phyloP scores from a whole-genome alignment of 2,113 vertebrate species.

The Macquaria australasica region DNA sequence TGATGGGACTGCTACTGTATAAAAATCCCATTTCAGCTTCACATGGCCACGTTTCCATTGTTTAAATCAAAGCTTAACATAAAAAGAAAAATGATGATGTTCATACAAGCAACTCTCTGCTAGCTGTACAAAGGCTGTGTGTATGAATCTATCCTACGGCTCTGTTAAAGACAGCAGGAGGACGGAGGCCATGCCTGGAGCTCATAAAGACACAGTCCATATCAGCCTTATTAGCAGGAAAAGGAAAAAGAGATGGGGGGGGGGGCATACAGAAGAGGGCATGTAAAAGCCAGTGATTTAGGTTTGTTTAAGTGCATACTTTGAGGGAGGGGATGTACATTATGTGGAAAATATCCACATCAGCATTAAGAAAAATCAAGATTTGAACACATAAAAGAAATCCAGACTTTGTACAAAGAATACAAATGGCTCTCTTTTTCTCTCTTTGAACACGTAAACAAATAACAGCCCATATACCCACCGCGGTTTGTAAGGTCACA shows the following conservation, averaged over 20 bases:
- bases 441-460: constrained; percentile 17
- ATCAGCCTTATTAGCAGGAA: constrained; percentile 44
- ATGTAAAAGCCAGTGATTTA: background rate
- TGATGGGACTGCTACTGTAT: background rate
- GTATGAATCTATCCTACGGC: constrained; percentile 2
- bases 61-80: constrained; percentile 21
- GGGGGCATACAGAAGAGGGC: background rate
- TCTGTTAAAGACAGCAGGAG: constrained; percentile 5
- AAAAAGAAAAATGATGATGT: background rate
- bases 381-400: background rate
- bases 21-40: background rate
- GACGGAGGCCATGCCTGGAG: constrained; percentile 5
- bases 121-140: background rate
- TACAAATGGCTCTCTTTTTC: background rate
- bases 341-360: background rate
- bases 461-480: background rate
- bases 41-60: background rate
- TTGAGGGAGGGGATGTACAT: background rate
- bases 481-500: background rate
- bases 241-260: background rate
- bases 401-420: background rate
- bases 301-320: background rate
- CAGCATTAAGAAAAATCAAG: too few species aligned
- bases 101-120: background rate
- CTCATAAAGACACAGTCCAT: constrained; percentile 5